These are phyloP conservation scores for Coremacera marginata DNA, from an alignment of 2,888 invertebrate species.

Conservation along the genomic window DNA sequence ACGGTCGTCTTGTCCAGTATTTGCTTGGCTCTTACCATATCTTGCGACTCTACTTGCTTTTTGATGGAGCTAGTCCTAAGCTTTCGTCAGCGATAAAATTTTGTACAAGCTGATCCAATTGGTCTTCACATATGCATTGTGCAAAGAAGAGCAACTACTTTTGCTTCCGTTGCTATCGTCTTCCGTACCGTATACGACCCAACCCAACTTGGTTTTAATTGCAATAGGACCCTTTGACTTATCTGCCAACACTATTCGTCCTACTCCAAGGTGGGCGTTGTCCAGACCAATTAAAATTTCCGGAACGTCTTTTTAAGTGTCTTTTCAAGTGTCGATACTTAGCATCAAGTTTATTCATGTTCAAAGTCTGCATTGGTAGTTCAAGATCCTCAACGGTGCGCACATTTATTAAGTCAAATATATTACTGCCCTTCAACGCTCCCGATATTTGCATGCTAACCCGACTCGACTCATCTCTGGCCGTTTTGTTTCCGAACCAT, in stretches of 20 bases:
- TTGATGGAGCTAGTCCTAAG: too few species aligned
- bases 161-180: too few species aligned
- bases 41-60: too few species aligned
- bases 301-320: conserved; percentile 28
- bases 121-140: too few species aligned
- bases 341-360: too few species aligned
- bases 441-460: conserved; percentile 41
- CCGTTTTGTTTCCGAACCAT: conserved; percentile 43
- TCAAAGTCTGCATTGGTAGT: conserved; percentile 33
- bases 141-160: neutral
- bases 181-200: neutral
- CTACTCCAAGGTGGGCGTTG: conserved; percentile 35
- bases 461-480: conserved; percentile 34
- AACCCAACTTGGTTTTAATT: neutral
- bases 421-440: conserved; percentile 4
- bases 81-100: too few species aligned
- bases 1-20: too few species aligned
- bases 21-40: too few species aligned
- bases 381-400: conserved; percentile 37
- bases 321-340: conserved; percentile 14
- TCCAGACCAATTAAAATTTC: conserved; percentile 39
- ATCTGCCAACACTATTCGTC: conserved; percentile 10
- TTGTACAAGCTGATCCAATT: too few species aligned
- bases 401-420: conserved; percentile 37
- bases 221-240: too few species aligned